Conservation (phyloP, 1,140 invertebrate genomes). For the Calliphora vicina region DNA sequence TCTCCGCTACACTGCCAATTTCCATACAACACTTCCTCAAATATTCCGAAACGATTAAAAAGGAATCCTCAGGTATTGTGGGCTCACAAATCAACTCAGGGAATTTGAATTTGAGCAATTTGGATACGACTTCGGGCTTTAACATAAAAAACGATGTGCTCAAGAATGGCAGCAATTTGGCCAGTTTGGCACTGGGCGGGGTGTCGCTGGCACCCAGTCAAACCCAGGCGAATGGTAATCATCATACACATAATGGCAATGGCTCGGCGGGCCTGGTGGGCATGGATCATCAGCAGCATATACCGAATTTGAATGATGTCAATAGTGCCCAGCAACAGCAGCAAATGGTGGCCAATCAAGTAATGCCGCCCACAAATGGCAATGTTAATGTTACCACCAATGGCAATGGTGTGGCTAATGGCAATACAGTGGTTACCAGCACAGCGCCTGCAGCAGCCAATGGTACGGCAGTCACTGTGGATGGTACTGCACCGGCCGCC, state of each 20-base stretch:
- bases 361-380: constrained; percentile 42
- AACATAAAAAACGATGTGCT: constrained; percentile 55
- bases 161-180: constrained; percentile 60
- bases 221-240: constrained; percentile 52
- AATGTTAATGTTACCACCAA: constrained; percentile 34
- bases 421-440: constrained; percentile 45
- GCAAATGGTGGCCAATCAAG: constrained; percentile 46
- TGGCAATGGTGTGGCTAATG: constrained; percentile 36
- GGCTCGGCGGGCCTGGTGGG: constrained; percentile 43
- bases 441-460: constrained; percentile 48
- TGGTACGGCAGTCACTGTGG: constrained; percentile 38
- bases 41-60: constrained; percentile 64
- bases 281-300: constrained; percentile 54
- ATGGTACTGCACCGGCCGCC: constrained; percentile 47
- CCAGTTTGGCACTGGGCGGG: constrained; percentile 58
- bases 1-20: constrained; percentile 64
- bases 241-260: constrained; percentile 52
- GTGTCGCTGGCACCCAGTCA: constrained; percentile 56
- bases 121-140: constrained; percentile 42
- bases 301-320: constrained; percentile 56
- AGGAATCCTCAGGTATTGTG: constrained; percentile 53
- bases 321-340: constrained; percentile 46
- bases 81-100: constrained; percentile 46
- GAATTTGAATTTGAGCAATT: constrained; percentile 47
- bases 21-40: constrained; percentile 64